These are phyloP conservation scores for Microctonus hyperodae DNA, from an alignment of 2,888 invertebrate species.

Conservation along the genomic window DNA sequence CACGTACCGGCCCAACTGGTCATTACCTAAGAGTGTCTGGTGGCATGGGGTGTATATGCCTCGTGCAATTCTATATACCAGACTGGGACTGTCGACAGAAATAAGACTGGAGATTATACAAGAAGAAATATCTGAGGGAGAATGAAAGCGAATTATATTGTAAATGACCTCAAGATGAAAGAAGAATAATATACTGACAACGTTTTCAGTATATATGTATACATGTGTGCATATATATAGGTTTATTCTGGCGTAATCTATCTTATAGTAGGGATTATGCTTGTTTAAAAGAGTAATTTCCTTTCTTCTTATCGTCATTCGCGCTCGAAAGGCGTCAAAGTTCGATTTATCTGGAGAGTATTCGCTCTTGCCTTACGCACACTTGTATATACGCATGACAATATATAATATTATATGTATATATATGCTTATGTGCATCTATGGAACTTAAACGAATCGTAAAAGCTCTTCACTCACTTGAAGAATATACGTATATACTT, in stretches of 20 bases:
- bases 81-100: conserved; percentile 1
- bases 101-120: conserved; percentile 9
- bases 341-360: conserved; percentile 28
- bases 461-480: conserved; percentile 11
- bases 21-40: conserved; percentile 13
- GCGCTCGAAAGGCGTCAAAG: conserved; percentile 18
- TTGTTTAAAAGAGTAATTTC: conserved; percentile 24
- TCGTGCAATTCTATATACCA: neutral
- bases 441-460: conserved; percentile 19
- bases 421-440: neutral
- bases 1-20: conserved; percentile 16
- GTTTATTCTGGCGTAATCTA: no score
- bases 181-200: neutral
- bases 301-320: conserved; percentile 22
- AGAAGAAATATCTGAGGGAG: neutral
- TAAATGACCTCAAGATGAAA: conserved; percentile 10
- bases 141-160: conserved; percentile 6
- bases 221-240: no score
- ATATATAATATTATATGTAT: conserved; percentile 9
- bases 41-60: neutral
- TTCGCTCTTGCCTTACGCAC: no score
- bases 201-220: conserved; percentile 17
- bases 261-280: no score
- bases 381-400: neutral
- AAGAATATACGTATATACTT: neutral